These are phyloP conservation scores for Arion vulgaris DNA, from an alignment of 1,140 invertebrate species.

Conservation along the genomic window DNA sequence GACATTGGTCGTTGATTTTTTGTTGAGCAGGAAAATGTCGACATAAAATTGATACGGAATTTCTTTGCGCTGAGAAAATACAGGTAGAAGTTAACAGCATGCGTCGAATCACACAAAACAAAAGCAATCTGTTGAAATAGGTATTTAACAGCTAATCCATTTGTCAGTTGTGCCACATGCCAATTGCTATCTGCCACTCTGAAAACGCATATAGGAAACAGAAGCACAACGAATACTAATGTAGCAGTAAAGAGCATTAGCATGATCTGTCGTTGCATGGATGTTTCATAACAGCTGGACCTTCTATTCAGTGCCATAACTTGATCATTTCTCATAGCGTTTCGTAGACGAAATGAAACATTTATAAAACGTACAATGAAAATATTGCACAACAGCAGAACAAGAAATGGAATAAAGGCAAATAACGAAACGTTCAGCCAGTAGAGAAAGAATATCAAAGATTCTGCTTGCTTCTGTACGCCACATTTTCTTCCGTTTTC, in stretches of 20 bases:
- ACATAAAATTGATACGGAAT: conserved; percentile 47
- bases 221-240: conserved; percentile 53
- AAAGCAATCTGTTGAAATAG: conserved; percentile 52
- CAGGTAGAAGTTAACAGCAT: conserved; percentile 64
- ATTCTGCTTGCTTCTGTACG: neutral
- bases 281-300: neutral
- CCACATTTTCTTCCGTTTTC: neutral
- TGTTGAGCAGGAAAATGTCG: neutral
- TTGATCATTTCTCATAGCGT: neutral
- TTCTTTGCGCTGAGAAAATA: conserved; percentile 62
- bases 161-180: neutral
- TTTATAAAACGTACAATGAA: conserved; percentile 53
- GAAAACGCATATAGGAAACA: conserved; percentile 59
- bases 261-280: conserved; percentile 16
- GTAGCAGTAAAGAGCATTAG: conserved; percentile 57
- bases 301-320: neutral
- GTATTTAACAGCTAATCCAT: conserved; percentile 28
- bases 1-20: too few species aligned
- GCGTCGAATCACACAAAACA: conserved; percentile 57
- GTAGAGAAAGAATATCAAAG: conserved; percentile 37
- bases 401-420: conserved; percentile 52
- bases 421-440: conserved; percentile 56
- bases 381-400: conserved; percentile 55
- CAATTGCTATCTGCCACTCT: conserved; percentile 46
- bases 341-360: conserved; percentile 43